Evolutionary conservation across 2,113 vertebrate genomes (phyloP), one percentile per base, ranked within the genome.

Genomic region (Gorsachius goisagi): DNA sequence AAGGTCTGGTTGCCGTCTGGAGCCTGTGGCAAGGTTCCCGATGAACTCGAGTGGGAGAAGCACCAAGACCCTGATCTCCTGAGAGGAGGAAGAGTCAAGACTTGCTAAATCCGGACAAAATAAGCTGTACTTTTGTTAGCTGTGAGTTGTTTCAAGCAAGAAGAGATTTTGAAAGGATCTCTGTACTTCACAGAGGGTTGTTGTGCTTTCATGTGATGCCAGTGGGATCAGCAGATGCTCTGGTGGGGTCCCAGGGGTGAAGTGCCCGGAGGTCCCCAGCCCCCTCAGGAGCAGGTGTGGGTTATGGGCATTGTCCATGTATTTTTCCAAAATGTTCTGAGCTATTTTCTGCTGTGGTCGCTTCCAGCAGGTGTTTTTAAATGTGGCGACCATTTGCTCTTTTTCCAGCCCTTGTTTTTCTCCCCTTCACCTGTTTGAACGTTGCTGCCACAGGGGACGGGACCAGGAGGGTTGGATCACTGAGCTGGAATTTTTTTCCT

Each of bases 191-290:
- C 37, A 10, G 26, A 56, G 52, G 44, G 56, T 33, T 56, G 33
- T 20, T 94, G 60, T 4, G 4, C 90, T 96, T 96, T 90, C 33
- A 90, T 93, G 85, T 81, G 64, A 37, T 64, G 96, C 88, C 93
- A 92, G 49, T 3, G 8, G 44, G 47, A 83, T 90, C 58, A 85
- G 79, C 2, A 1, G 58, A 32, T 66, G 44, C 53, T 80, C 72
- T 0, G 0, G 21, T 56, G 52, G 28, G 39, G 37, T 59, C 67
- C n/a, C 2, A 41, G 5, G 45, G 41, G 35, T 56, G 33, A 75
- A 53, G 41, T 9, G 5, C 15, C 24, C 7, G 1, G 62, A 63
- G 27, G 15, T 17, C 56, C n/a, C 35, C 14, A 18, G 12, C 4
- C 21, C 26, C 22, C 20, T 53, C 33, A 39, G 30, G 71, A 85